These are phyloP conservation scores for Lordiphosa andalusiaca DNA, from an alignment of 2,888 invertebrate species.

Conservation along the genomic window DNA sequence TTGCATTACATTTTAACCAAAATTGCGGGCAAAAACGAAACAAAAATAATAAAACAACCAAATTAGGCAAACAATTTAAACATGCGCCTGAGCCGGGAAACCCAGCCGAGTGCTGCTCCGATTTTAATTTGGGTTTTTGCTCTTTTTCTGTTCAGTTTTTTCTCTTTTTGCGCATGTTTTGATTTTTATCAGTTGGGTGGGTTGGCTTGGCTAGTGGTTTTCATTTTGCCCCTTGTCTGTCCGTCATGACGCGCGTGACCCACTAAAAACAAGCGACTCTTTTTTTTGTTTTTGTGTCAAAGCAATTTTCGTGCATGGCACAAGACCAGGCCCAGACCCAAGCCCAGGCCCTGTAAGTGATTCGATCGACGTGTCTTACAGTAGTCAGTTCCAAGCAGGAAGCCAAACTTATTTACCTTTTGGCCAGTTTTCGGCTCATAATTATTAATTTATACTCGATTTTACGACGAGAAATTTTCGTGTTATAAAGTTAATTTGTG, in stretches of 20 bases:
- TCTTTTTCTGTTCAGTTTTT: conserved; percentile 28
- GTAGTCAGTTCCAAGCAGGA: conserved; percentile 36
- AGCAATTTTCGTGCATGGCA: conserved; percentile 73
- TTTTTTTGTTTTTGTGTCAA: conserved; percentile 72
- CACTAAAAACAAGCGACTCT: conserved; percentile 54
- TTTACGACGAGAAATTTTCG: conserved; percentile 67
- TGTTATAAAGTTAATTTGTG: conserved; percentile 77
- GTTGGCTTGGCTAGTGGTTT: conserved; percentile 54
- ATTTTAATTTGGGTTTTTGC: conserved; percentile 69
- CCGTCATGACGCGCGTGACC: conserved; percentile 74
- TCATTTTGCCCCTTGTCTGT: conserved; percentile 23
- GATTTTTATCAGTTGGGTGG: conserved; percentile 76
- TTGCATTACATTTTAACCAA: conserved; percentile 62
- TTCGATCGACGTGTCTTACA: conserved; percentile 20
- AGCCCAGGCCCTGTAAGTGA: conserved; percentile 24
- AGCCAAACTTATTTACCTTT: conserved; percentile 61
- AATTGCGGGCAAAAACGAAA: conserved; percentile 15
- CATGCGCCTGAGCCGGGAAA: conserved; percentile 69
- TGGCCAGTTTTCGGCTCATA: conserved; percentile 70
- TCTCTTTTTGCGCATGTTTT: conserved; percentile 72
- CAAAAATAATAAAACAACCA: conserved; percentile 31
- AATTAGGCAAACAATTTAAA: conserved; percentile 73
- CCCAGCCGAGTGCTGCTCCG: conserved; percentile 65
- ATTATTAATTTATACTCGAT: conserved; percentile 54
- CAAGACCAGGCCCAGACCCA: conserved; percentile 31